These are phyloP conservation scores for Uloborus plumipes DNA, from an alignment of 2,888 invertebrate species.

Conservation along the genomic window DNA sequence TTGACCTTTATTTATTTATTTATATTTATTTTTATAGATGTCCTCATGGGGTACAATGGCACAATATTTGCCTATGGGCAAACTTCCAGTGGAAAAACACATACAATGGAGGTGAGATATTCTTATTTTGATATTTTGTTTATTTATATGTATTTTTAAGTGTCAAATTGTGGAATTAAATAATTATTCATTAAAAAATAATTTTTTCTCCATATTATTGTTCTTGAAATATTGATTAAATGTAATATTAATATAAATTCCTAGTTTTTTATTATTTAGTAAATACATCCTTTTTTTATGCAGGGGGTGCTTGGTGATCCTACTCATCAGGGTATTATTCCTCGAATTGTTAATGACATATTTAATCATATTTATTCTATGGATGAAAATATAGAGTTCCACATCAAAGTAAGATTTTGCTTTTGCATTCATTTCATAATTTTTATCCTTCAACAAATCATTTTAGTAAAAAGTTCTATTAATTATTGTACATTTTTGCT, in stretches of 20 bases:
- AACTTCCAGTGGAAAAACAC: slow-evolving; percentile 93
- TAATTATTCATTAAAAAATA: too few species aligned
- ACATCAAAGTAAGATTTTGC: slow-evolving; percentile 85
- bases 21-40: slow-evolving; percentile 79
- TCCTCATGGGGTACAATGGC: slow-evolving; percentile 98
- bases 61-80: slow-evolving; percentile 99
- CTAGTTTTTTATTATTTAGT: background rate
- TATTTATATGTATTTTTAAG: background rate
- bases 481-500: too few species aligned
- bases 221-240: too few species aligned
- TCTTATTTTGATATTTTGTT: background rate
- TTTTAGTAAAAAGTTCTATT: too few species aligned
- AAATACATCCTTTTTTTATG: slow-evolving; percentile 74
- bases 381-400: slow-evolving; percentile 99
- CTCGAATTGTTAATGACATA: slow-evolving; percentile 98
- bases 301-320: slow-evolving; percentile 78
- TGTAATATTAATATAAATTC: background rate
- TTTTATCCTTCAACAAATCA: too few species aligned
- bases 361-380: slow-evolving; percentile 99
- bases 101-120: slow-evolving; percentile 63
- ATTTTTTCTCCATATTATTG: too few species aligned
- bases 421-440: too few species aligned
- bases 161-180: background rate
- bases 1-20: too few species aligned
- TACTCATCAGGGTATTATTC: slow-evolving; percentile 84